These are phyloP conservation scores for Rhagologus leucostigma DNA, from an alignment of 2,113 vertebrate genomes.

Conservation along the genomic window DNA sequence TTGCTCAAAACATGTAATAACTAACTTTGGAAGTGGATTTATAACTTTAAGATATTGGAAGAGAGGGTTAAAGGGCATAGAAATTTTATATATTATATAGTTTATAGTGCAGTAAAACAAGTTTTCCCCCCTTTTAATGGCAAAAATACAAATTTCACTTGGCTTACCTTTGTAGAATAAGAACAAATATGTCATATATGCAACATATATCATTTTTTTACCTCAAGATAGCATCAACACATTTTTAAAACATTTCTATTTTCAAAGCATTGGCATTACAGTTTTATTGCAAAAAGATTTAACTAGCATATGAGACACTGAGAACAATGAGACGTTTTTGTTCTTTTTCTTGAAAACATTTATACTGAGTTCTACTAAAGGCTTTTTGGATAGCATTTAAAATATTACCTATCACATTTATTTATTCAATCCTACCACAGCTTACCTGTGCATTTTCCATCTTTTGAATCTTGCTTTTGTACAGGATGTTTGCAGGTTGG, in stretches of 20 bases:
- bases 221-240: background rate
- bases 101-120: background rate
- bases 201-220: background rate
- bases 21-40: background rate
- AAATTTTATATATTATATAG: background rate
- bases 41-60: background rate
- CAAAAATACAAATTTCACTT: background rate
- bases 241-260: background rate
- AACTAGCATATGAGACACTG: background rate
- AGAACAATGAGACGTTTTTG: background rate
- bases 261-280: background rate
- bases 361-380: background rate
- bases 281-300: background rate
- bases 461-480: slow-evolving; percentile 48
- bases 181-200: background rate
- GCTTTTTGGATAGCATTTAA: background rate
- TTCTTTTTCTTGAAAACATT: background rate
- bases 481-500: slow-evolving; percentile 61
- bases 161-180: background rate
- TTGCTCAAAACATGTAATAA: background rate
- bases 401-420: background rate
- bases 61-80: background rate
- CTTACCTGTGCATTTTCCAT: slow-evolving; percentile 54
- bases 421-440: background rate
- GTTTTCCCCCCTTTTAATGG: background rate